Evolutionary conservation across 1,140 invertebrate genomes (phyloP).

Genomic region (Amphibalanus amphitrite): DNA sequence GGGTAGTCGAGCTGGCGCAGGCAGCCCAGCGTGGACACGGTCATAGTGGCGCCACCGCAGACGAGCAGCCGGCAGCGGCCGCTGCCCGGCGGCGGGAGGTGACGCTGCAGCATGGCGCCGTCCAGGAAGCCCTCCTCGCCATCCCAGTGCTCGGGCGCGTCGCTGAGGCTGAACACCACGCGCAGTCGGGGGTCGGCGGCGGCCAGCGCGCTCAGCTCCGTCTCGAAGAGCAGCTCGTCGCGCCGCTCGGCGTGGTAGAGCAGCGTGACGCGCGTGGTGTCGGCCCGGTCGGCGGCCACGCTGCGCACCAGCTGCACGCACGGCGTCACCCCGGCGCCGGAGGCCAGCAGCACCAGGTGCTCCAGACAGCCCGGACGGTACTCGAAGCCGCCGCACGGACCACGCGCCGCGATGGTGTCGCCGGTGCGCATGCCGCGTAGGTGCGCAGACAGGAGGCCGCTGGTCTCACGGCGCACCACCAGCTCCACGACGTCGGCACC

Average conservation of each 20-base stretch:
- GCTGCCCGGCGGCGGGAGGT: neutral
- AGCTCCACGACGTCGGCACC: constrained; percentile 10
- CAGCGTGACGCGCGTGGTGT: constrained; percentile 4
- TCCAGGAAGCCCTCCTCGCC: constrained; percentile 5
- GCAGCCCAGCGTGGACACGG: constrained; percentile 7
- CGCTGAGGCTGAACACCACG: constrained; percentile 4
- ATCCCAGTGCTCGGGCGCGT: neutral
- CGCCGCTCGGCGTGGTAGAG: constrained; percentile 6
- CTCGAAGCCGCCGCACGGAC: constrained; percentile 14
- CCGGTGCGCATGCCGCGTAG: neutral
- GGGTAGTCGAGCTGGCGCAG: constrained; percentile 9
- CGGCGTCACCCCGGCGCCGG: constrained; percentile 13
- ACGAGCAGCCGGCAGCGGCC: neutral
- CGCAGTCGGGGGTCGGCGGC: constrained; percentile 13
- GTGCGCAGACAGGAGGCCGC: neutral
- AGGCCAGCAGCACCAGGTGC: constrained; percentile 8
- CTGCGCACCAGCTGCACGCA: constrained; percentile 9
- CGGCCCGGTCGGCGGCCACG: neutral
- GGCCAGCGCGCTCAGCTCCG: constrained; percentile 19
- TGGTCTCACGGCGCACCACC: constrained; percentile 9
- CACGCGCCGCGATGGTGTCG: constrained; percentile 10
- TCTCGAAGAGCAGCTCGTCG: constrained; percentile 17
- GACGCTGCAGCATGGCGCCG: constrained; percentile 1
- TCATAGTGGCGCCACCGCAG: constrained; percentile 11
- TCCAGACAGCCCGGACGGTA: constrained; percentile 10